Percentiles rank a stretch among this genome's conserved stretches.
Conservation (phyloP, 2,888 invertebrate genomes). For the Tortrix viridana region DNA sequence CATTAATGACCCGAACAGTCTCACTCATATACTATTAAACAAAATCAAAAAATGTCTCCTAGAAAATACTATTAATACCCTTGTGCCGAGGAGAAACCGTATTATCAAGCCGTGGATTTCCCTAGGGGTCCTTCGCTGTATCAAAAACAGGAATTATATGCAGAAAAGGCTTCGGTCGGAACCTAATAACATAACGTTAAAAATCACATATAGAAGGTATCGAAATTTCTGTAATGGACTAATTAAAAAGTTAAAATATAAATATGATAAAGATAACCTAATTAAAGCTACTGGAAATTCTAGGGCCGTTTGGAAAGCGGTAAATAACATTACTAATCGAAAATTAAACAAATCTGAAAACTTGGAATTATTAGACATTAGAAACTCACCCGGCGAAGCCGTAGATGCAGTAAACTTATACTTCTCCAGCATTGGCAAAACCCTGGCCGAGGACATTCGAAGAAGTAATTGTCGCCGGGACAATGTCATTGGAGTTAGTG, state of each 20-base stretch:
- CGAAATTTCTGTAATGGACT: background rate
- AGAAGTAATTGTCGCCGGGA: background rate
- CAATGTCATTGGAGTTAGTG: background rate
- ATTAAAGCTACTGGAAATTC: background rate
- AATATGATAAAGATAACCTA: constrained; percentile 8
- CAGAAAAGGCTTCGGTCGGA: background rate
- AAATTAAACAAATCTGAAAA: background rate
- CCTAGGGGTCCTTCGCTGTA: background rate
- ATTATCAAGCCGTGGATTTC: constrained; percentile 8
- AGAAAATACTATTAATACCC: constrained; percentile 3
- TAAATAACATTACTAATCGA: constrained; percentile 1
- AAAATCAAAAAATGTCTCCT: background rate
- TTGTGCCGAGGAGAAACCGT: background rate
- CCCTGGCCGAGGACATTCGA: background rate
- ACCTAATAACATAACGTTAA: background rate
- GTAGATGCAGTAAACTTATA: background rate
- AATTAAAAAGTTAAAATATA: background rate
- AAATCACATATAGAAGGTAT: constrained; percentile 1
- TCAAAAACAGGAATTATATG: constrained; percentile 1
- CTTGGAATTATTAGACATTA: background rate
- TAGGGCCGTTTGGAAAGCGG: background rate
- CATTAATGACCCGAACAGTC: background rate
- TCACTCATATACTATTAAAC: background rate
- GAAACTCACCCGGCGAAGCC: background rate
- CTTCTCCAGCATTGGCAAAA: background rate